Evolutionary conservation across 1,140 invertebrate genomes (phyloP).

Genomic region (Coenobita brevimanus): DNA sequence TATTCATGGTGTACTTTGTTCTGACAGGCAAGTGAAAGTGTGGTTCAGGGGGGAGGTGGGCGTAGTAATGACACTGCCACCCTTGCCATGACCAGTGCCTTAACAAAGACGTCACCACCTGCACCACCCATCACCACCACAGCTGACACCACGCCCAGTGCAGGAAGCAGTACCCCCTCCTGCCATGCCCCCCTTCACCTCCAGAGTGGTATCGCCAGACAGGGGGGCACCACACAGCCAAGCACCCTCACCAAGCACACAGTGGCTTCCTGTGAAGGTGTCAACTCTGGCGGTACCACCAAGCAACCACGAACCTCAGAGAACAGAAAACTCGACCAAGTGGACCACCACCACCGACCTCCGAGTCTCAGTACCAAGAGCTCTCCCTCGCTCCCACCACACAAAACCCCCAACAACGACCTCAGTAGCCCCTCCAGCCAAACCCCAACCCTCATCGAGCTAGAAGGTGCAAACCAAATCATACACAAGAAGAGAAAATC

Average conservation of each 20-base stretch:
- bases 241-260: slow-evolving; percentile 14
- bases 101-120: too few relatives aligned
- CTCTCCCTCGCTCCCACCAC: too few relatives aligned
- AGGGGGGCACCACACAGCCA: slow-evolving; percentile 38
- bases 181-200: slow-evolving; percentile 54
- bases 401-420: neutral
- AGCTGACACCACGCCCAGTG: neutral
- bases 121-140: too few relatives aligned
- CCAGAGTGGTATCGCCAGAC: slow-evolving; percentile 56
- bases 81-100: too few relatives aligned
- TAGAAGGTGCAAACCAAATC: slow-evolving; percentile 8
- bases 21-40: too few relatives aligned
- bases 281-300: slow-evolving; percentile 56
- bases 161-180: slow-evolving; percentile 46
- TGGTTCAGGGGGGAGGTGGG: too few relatives aligned
- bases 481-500: slow-evolving; percentile 43
- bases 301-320: too few relatives aligned
- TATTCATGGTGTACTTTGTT: too few relatives aligned
- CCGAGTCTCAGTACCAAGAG: neutral
- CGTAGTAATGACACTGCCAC: too few relatives aligned
- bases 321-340: neutral
- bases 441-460: slow-evolving; percentile 25
- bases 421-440: neutral
- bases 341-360: slow-evolving; percentile 32
- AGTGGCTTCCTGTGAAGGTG: slow-evolving; percentile 55